phyloP scores from a whole-genome alignment of 37 sponge, comb jelly and placozoan species.

The Mnemiopsis leidyi region DNA sequence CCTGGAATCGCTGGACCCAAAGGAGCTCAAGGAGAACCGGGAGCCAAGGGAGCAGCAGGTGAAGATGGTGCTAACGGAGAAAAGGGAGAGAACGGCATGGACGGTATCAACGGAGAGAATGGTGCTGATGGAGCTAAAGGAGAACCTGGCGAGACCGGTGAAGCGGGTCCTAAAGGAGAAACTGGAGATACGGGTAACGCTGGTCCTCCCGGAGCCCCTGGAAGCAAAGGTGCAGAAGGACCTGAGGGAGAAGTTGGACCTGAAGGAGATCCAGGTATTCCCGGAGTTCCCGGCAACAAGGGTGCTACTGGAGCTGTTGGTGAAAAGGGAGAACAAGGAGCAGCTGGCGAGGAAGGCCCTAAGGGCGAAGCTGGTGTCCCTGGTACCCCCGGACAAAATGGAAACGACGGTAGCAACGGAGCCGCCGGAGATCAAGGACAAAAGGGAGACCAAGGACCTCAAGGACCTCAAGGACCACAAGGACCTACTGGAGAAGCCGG shows the following conservation, averaged over 20 bases:
- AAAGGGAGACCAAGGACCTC: slow-evolving; percentile 50
- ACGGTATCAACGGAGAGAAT: slow-evolving; percentile 17
- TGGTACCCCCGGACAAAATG: not conserved
- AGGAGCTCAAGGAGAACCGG: slow-evolving; percentile 32
- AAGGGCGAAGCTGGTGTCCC: not conserved
- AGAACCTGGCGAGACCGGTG: slow-evolving; percentile 12
- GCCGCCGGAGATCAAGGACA: not conserved
- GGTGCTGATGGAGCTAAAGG: slow-evolving; percentile 27
- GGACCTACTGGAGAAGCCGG: slow-evolving; percentile 18
- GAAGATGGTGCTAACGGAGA: not conserved
- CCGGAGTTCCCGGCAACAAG: not conserved
- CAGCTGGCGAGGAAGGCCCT: slow-evolving; percentile 27
- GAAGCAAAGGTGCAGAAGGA: slow-evolving; percentile 33
- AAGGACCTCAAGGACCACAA: slow-evolving; percentile 15
- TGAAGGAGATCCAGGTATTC: not conserved
- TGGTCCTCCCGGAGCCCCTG: not conserved
- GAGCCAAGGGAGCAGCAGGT: slow-evolving; percentile 46
- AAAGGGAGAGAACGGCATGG: not conserved
- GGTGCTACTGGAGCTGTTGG: slow-evolving; percentile 33
- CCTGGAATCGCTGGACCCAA: slow-evolving; percentile 51
- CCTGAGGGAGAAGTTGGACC: not conserved
- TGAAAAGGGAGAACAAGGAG: slow-evolving; percentile 6
- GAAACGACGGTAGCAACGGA: not conserved
- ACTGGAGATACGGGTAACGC: not conserved
- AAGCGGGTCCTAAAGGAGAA: not conserved